Conservation (phyloP, 2,797 vertebrate genomes). For the Alca torda region DNA sequence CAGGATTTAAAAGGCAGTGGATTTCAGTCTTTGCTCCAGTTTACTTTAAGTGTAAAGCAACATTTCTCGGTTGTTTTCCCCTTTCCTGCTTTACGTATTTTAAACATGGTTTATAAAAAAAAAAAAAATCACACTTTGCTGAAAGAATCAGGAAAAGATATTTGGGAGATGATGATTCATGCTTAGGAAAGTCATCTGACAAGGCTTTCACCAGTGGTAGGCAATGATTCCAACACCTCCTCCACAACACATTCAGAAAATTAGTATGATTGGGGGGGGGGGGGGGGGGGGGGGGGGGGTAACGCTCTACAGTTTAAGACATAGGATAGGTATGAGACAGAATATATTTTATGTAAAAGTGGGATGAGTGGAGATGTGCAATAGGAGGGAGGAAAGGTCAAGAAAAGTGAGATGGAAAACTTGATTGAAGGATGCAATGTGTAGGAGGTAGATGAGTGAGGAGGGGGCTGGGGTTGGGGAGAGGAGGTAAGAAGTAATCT, state of each 20-base stretch:
- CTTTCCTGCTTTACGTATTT: neutral
- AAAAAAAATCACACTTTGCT: neutral
- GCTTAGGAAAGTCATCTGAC: neutral
- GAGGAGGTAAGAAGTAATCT: neutral
- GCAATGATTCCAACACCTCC: neutral
- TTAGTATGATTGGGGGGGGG: neutral
- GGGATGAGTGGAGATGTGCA: neutral
- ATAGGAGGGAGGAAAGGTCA: neutral
- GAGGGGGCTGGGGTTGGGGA: rapidly evolving
- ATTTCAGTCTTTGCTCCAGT: neutral
- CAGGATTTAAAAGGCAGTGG: rapidly evolving
- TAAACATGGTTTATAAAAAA: neutral
- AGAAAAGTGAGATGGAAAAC: neutral
- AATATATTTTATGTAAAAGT: neutral
- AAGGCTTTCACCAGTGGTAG: neutral
- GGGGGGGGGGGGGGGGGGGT: neutral
- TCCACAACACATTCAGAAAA: neutral
- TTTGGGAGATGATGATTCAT: neutral
- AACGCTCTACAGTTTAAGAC: neutral
- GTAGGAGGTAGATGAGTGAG: neutral
- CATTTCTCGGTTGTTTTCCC: neutral
- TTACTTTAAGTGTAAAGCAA: neutral
- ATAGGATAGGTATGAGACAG: neutral
- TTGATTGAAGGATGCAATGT: neutral
- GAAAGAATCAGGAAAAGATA: neutral